Evolutionary conservation across 2,888 invertebrate genomes (phyloP).

Genomic region (Stenotaenia linearis): DNA sequence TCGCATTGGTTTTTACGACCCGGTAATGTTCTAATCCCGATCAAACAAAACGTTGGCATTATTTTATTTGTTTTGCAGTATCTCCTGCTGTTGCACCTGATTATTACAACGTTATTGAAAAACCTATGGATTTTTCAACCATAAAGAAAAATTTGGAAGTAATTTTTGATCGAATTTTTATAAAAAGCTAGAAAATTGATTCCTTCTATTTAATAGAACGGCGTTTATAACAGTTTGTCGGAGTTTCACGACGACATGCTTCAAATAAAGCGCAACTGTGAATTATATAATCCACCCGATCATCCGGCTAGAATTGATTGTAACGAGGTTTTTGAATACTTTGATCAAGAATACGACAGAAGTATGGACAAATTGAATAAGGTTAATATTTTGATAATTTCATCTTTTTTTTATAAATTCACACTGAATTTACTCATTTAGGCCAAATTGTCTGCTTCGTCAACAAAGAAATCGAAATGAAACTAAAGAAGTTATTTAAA

Average conservation of each 20-base stretch:
- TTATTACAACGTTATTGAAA: conserved; percentile 46
- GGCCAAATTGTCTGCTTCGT: background rate
- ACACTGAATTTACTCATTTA: background rate
- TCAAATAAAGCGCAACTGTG: conserved; percentile 46
- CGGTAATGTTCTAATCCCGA: too few species aligned
- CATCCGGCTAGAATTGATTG: conserved; percentile 46
- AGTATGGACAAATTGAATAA: conserved; percentile 39
- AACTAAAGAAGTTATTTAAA: background rate
- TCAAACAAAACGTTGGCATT: background rate
- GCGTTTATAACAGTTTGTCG: conserved; percentile 43
- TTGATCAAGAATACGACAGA: conserved; percentile 44
- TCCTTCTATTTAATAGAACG: conserved; percentile 39
- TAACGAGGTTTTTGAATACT: conserved; percentile 46
- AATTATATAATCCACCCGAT: conserved; percentile 45
- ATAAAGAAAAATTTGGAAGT: conserved; percentile 47
- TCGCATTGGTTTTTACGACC: conserved; percentile 36
- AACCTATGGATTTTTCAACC: conserved; percentile 48
- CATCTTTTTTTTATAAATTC: background rate
- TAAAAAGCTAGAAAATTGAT: background rate
- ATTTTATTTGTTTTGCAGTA: too few species aligned
- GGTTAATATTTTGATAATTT: conserved; percentile 32
- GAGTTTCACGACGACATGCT: conserved; percentile 47
- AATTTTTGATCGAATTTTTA: background rate
- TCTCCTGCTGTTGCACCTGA: conserved; percentile 47
- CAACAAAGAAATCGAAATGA: conserved; percentile 11